Percentiles rank a stretch among this genome's conserved stretches.
Evolutionary conservation across 2,797 vertebrate genomes (phyloP).

Genomic region (Pantherophis alleghaniensis): DNA sequence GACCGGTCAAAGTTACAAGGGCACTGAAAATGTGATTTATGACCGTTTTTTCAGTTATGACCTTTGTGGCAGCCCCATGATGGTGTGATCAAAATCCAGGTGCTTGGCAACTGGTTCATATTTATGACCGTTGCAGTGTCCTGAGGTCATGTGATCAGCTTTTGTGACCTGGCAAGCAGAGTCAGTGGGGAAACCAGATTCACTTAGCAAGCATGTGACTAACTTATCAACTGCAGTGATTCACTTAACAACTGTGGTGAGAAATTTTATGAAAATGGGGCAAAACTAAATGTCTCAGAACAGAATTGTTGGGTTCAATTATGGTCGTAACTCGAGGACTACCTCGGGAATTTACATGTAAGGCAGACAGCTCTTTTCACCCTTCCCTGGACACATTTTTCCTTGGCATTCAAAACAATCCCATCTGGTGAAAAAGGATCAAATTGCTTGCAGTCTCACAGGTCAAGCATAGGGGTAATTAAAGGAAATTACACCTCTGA

Average conservation of each 20-base stretch:
- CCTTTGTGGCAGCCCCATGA: too few relatives aligned
- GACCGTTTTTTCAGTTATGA: background rate
- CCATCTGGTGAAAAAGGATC: background rate
- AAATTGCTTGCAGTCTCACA: background rate
- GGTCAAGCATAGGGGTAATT: background rate
- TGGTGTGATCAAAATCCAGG: background rate
- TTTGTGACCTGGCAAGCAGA: too few relatives aligned
- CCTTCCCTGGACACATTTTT: background rate
- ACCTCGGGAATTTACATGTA: background rate
- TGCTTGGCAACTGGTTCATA: background rate
- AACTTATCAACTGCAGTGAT: background rate
- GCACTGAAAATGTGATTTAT: background rate
- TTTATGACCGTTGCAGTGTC: background rate
- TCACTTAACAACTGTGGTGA: background rate
- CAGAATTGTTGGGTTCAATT: background rate
- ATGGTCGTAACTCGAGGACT: background rate
- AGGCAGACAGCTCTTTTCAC: background rate
- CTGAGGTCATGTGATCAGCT: background rate
- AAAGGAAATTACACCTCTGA: background rate
- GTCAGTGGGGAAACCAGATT: too few relatives aligned
- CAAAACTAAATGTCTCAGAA: background rate
- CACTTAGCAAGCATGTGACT: too few relatives aligned
- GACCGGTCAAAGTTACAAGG: background rate
- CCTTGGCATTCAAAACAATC: background rate
- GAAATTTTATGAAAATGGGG: background rate